A percentile compares a stretch with the other conserved stretches of the same genome.
Conservation (phyloP, 1,140 invertebrate species). For the Colletes latitarsis region DNA sequence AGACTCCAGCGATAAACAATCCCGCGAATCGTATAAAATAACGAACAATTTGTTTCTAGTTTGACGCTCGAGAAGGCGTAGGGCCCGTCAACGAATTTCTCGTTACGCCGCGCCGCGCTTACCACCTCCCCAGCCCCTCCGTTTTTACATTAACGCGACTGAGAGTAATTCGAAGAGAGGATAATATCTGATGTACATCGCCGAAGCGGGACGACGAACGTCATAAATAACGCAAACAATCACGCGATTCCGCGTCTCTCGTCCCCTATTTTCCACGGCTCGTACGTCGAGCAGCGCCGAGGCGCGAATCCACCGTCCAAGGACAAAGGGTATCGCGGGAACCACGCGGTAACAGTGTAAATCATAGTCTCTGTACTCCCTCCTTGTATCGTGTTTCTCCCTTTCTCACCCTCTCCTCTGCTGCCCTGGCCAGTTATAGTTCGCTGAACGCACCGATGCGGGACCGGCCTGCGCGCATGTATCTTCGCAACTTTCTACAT, state of each 20-base stretch:
- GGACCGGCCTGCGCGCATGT: neutral
- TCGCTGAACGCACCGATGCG: neutral
- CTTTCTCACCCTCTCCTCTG: conserved; percentile 45
- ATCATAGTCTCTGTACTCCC: conserved; percentile 66
- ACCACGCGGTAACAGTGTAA: conserved; percentile 63
- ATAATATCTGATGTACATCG: conserved; percentile 65
- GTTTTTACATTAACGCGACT: conserved; percentile 10
- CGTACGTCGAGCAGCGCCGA: conserved; percentile 54
- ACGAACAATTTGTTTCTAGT: conserved; percentile 37
- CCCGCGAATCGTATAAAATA: conserved; percentile 7
- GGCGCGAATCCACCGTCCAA: conserved; percentile 69
- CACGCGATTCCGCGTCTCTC: conserved; percentile 49
- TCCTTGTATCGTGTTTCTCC: conserved; percentile 42
- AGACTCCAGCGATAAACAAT: conserved; percentile 7
- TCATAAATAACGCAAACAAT: conserved; percentile 78
- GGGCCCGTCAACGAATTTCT: neutral
- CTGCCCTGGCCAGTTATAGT: conserved; percentile 2
- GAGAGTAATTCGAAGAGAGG: conserved; percentile 54
- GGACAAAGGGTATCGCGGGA: conserved; percentile 71
- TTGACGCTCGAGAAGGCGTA: conserved; percentile 9
- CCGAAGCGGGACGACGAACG: conserved; percentile 44
- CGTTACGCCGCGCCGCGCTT: too few species aligned
- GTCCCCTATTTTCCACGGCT: conserved; percentile 30
- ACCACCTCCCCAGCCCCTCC: too few species aligned
- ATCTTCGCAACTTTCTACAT: neutral